Conservation (phyloP, 2,888 invertebrate species). For the Cactoblastis cactorum region DNA sequence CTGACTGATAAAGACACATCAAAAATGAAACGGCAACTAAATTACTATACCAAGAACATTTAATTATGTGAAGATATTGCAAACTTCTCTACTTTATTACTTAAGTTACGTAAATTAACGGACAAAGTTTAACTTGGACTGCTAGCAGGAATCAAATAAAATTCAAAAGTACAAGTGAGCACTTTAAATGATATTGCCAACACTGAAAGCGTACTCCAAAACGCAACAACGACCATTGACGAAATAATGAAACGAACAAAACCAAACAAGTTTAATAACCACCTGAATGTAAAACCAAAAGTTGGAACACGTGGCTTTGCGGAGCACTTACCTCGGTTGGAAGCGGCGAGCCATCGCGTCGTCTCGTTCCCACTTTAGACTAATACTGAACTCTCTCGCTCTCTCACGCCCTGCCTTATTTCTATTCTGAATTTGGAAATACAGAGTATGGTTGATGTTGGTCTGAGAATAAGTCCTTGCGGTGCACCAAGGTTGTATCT, state of each 20-base stretch:
- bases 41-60: neutral
- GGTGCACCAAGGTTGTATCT: conserved; percentile 40
- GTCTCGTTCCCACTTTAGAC: conserved; percentile 76
- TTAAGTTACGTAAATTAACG: neutral
- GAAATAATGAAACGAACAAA: conserved; percentile 30
- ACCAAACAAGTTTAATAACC: conserved; percentile 31
- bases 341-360: conserved; percentile 63
- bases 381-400: conserved; percentile 62
- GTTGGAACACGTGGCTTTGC: conserved; percentile 68
- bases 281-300: conserved; percentile 46
- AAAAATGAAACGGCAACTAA: neutral
- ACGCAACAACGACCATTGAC: conserved; percentile 28
- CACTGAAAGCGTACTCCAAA: conserved; percentile 20
- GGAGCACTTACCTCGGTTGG: conserved; percentile 71
- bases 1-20: neutral
- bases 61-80: neutral
- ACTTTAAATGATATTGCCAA: conserved; percentile 23
- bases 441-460: conserved; percentile 19
- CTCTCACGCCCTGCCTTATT: conserved; percentile 67
- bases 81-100: neutral
- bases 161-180: conserved; percentile 16
- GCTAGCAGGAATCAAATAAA: neutral
- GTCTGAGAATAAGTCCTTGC: conserved; percentile 31
- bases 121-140: neutral
- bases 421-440: conserved; percentile 32